phyloP scores from a whole-genome alignment of 2,888 invertebrate species.

The Poecilobothrus nobilitatus region DNA sequence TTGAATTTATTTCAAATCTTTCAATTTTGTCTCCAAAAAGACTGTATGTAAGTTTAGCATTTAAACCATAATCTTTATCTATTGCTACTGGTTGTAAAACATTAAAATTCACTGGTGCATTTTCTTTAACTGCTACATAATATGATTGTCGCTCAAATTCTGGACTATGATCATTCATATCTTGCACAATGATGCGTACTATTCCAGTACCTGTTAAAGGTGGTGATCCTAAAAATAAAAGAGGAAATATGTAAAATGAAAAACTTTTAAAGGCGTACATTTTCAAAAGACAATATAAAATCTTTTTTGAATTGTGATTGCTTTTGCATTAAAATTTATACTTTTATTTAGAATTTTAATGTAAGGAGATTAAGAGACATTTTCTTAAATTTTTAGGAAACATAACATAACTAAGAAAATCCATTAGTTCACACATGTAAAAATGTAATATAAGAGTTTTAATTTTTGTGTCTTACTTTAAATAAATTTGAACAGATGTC shows the following conservation, averaged over 20 bases:
- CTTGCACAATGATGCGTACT: conserved; percentile 81
- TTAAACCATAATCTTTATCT: conserved; percentile 75
- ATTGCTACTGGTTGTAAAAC: conserved; percentile 70
- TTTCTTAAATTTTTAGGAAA: too few relatives aligned
- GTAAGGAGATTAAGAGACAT: too few relatives aligned
- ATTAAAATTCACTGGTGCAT: conserved; percentile 65
- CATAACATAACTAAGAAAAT: too few relatives aligned
- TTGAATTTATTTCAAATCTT: conserved; percentile 68
- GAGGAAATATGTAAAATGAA: too few relatives aligned
- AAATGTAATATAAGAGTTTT: too few relatives aligned
- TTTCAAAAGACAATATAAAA: too few relatives aligned
- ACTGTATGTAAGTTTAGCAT: conserved; percentile 79
- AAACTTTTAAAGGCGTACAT: too few relatives aligned
- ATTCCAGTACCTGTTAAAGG: conserved; percentile 88
- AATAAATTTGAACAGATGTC: too few relatives aligned
- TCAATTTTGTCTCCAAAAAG: conserved; percentile 73
- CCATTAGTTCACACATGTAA: too few relatives aligned
- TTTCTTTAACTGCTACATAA: conserved; percentile 70
- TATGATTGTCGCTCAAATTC: conserved; percentile 77
- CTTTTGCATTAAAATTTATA: background rate
- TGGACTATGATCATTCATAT: conserved; percentile 89
- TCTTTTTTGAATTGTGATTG: too few relatives aligned
- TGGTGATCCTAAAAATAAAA: conserved; percentile 66
- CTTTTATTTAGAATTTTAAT: background rate
- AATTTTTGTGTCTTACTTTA: too few relatives aligned